These are phyloP conservation scores for Periplaneta americana DNA, from an alignment of 1,140 invertebrate species.

Conservation along the genomic window DNA sequence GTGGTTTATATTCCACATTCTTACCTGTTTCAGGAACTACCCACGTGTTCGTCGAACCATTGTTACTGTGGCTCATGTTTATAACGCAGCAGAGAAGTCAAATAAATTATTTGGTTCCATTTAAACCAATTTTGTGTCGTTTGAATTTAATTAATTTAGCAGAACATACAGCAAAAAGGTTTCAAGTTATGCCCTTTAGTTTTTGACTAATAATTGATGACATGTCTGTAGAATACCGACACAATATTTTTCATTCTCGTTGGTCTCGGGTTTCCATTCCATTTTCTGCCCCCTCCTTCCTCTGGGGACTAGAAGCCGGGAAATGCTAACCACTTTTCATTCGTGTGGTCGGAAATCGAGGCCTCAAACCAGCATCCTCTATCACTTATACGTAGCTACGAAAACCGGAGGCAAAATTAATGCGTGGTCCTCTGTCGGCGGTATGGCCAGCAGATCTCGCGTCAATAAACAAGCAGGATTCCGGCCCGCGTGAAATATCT, in stretches of 20 bases:
- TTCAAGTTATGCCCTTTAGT: background rate
- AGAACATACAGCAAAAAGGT: background rate
- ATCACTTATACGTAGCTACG: background rate
- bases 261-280: background rate
- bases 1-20: no score
- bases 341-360: background rate
- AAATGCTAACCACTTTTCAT: background rate
- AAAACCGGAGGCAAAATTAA: background rate
- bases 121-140: background rate
- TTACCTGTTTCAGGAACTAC: no score
- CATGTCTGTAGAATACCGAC: background rate
- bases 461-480: no score
- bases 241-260: background rate
- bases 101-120: background rate
- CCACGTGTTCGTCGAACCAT: no score
- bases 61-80: no score
- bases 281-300: no score
- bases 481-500: no score
- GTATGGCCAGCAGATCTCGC: no score
- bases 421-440: no score
- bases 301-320: background rate
- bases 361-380: background rate
- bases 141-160: no score
- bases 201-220: background rate
- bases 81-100: no score